A percentile compares a stretch with the other conserved stretches of the same genome.
Conservation (phyloP, 2,113 vertebrate species). For the Muntiacus reevesi region DNA sequence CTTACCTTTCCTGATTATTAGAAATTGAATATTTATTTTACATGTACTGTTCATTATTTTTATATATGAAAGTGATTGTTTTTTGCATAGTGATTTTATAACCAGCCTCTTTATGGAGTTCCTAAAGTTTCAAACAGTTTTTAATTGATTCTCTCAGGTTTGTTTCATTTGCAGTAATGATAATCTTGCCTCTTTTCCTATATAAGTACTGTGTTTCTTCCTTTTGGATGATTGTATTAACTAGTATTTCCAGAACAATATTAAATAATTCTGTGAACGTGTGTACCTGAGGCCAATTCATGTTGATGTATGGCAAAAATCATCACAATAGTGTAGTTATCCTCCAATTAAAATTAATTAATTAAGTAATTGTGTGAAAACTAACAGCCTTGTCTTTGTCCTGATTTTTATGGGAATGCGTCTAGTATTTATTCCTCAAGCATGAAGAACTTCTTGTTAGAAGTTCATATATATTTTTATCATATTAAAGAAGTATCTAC, state of each 20-base stretch:
- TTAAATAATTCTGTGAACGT: neutral
- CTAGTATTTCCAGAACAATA: neutral
- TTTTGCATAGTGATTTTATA: neutral
- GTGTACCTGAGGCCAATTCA: neutral
- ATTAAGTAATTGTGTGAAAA: slow-evolving; percentile 1
- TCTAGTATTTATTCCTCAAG: neutral
- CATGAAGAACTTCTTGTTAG: neutral
- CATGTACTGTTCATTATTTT: neutral
- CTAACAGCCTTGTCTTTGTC: neutral
- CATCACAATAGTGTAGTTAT: neutral
- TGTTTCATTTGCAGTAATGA: neutral
- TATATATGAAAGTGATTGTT: neutral
- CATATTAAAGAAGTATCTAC: neutral
- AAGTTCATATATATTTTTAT: neutral
- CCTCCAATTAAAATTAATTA: neutral
- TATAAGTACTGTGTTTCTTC: neutral
- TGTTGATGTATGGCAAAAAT: neutral
- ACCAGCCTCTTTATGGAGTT: neutral
- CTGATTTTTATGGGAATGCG: neutral
- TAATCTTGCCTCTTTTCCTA: neutral
- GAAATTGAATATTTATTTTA: neutral
- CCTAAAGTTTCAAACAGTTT: neutral
- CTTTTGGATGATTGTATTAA: neutral
- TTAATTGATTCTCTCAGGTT: neutral
- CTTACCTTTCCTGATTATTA: neutral